phyloP scores from a whole-genome alignment of 1,140 invertebrate genomes.

The Zelostemma sp. region DNA sequence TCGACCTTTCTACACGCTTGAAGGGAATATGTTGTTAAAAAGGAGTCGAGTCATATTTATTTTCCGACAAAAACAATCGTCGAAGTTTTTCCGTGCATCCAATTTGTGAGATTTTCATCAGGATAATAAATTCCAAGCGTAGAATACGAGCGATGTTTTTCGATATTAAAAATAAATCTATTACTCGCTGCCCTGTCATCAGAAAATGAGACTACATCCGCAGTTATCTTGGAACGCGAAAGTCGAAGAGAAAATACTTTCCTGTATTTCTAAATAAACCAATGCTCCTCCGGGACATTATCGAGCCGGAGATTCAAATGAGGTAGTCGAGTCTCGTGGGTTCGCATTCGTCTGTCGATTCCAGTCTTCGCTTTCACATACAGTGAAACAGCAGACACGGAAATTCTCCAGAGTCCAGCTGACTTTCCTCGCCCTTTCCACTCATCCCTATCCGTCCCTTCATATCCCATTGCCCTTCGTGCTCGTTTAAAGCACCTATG shows the following conservation, averaged over 20 bases:
- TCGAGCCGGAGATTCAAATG: constrained; percentile 61
- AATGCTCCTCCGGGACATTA: constrained; percentile 58
- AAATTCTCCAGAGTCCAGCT: constrained; percentile 46
- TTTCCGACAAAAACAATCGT: too few relatives aligned
- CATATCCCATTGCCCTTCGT: constrained; percentile 19
- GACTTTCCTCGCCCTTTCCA: constrained; percentile 21
- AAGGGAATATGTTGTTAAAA: too few relatives aligned
- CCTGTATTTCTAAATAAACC: constrained; percentile 52
- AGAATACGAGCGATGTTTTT: neutral
- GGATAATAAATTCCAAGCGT: too few relatives aligned
- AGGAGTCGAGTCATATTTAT: too few relatives aligned
- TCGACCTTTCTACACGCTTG: too few relatives aligned
- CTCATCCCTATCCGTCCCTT: constrained; percentile 9
- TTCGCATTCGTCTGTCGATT: constrained; percentile 15
- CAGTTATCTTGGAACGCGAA: neutral
- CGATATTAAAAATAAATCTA: neutral
- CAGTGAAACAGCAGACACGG: constrained; percentile 8
- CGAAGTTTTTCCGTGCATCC: too few relatives aligned
- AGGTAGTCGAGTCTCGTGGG: constrained; percentile 42
- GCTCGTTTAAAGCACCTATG: constrained; percentile 55
- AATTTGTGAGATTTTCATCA: too few relatives aligned
- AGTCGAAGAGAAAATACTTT: constrained; percentile 3
- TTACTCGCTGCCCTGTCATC: neutral
- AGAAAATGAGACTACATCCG: neutral
- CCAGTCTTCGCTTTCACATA: constrained; percentile 21